Base-by-base conservation (phyloP, 2,797 vertebrate genomes). In the Gambelia wislizenii region DNA sequence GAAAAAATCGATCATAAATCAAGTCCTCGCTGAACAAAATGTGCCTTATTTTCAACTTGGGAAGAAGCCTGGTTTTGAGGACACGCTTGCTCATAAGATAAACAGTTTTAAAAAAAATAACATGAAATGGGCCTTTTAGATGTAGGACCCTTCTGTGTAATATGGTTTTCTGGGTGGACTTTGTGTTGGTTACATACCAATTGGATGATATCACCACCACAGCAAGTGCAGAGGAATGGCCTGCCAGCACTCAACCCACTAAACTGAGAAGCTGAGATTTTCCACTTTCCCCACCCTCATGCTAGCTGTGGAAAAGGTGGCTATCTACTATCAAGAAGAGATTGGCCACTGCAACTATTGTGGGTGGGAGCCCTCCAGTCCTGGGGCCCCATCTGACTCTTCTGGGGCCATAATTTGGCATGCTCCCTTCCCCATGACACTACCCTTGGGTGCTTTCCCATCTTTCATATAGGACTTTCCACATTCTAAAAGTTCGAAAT, bases 1-100 rank as follows among this genome's bases (percentile, higher is more conserved):
- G 84, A 85, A 75, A n/a, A 92, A 95, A 76, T 27, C 0, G 6
- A 84, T 89, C 91, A 85, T 92, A 93, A 94, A 87, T 91, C 78
- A 89, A 89, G 91, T 33, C 6, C 70, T 47, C 67, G 79, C 78
- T 87, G 83, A 93, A 91, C 82, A 93, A 90, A 94, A 94, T 54
- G 75, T 88, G 85, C 86, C 59, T 91, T 91, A 77, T 88, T 86
- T 95, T 93, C 80, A 61, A 86, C 0, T 84, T 54, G 44, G 54
- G 33, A 54, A 79, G 39, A 74, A 0, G 89, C 44, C 82, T 76
- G 64, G 72, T 77, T 91, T 44, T 76, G 27, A 30, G 59, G 74
- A 22, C 61, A 86, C 84, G 74, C 39, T 52, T 84, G 78, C 90
- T 83, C 92, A 91, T 89, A 44, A 4, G 7, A 36, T 59, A 69